Conservation (phyloP, 1,140 invertebrate genomes). For the Drosophila navojoa region DNA sequence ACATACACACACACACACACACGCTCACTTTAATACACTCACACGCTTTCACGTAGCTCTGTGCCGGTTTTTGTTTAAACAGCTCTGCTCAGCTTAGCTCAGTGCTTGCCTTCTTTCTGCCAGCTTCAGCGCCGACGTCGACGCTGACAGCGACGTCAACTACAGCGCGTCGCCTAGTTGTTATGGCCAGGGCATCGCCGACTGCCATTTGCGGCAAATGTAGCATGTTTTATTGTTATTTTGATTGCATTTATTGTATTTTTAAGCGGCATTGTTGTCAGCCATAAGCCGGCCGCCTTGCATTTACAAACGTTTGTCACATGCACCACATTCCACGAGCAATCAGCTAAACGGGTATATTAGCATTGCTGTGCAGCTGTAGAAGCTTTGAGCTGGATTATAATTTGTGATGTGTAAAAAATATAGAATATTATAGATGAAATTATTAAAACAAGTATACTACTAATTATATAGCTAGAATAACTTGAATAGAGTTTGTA, state of each 20-base stretch:
- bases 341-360: constrained; percentile 4
- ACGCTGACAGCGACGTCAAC: neutral
- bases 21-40: constrained; percentile 24
- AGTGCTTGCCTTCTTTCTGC: constrained; percentile 45
- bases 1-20: constrained; percentile 22
- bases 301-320: constrained; percentile 49
- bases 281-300: constrained; percentile 60
- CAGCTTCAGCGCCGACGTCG: constrained; percentile 9
- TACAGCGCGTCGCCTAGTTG: constrained; percentile 19
- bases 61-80: constrained; percentile 61
- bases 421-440: no score
- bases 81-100: constrained; percentile 43
- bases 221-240: constrained; percentile 83
- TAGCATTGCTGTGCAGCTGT: neutral
- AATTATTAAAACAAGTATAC: no score
- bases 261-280: constrained; percentile 80
- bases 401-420: neutral
- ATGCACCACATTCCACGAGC: constrained; percentile 14
- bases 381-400: neutral
- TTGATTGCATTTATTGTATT: constrained; percentile 83
- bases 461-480: no score
- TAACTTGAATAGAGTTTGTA: no score
- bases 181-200: constrained; percentile 43
- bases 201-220: constrained; percentile 74
- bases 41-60: constrained; percentile 14